phyloP scores from a whole-genome alignment of 2,888 invertebrate species.

The Drosophila multiciliata region DNA sequence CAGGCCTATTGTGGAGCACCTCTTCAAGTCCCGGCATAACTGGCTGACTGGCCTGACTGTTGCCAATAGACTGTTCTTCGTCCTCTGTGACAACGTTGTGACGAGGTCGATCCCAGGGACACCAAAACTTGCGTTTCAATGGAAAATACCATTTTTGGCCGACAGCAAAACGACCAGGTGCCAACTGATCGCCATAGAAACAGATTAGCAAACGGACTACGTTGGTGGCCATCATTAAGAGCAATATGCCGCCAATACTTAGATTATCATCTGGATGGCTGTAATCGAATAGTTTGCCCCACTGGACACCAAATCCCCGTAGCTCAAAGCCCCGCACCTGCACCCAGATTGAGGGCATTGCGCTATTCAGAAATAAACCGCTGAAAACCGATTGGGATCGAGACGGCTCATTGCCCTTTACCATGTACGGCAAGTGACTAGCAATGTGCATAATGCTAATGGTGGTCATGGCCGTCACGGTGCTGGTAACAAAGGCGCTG shows the following conservation, averaged over 20 bases:
- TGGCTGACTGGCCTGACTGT: background rate
- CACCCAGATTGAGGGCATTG: constrained; percentile 31
- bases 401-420: background rate
- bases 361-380: constrained; percentile 49
- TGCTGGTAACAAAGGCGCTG: constrained; percentile 91
- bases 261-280: constrained; percentile 88
- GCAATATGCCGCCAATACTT: constrained; percentile 89
- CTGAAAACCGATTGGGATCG: background rate
- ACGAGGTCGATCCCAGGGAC: constrained; percentile 22
- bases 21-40: constrained; percentile 25
- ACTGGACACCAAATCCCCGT: constrained; percentile 86
- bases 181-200: constrained; percentile 92
- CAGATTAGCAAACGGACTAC: constrained; percentile 88
- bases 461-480: constrained; percentile 90
- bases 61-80: background rate
- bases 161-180: constrained; percentile 93
- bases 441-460: constrained; percentile 90
- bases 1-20: constrained; percentile 76
- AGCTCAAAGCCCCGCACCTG: constrained; percentile 30
- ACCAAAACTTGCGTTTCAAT: constrained; percentile 87
- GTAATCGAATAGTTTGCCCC: constrained; percentile 86
- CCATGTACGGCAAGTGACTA: constrained; percentile 88
- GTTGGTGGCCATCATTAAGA: constrained; percentile 86
- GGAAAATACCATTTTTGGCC: constrained; percentile 92
- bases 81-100: constrained; percentile 6